Conservation (phyloP, 2,113 vertebrate species). For the Ageneiosus marmoratus region DNA sequence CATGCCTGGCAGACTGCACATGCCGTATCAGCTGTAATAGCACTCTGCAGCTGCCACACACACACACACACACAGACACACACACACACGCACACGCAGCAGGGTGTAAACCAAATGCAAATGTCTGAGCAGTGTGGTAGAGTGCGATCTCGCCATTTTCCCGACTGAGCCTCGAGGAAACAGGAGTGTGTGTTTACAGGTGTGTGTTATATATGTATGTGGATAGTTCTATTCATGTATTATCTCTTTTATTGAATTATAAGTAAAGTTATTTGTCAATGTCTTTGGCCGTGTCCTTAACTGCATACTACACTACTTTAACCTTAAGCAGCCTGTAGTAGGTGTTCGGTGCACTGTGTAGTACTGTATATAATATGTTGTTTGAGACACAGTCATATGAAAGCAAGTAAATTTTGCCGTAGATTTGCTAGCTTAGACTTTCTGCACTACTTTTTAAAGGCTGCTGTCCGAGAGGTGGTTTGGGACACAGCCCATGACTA, state of each 20-base stretch:
- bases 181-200: slow-evolving; percentile 19
- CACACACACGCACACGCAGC: slow-evolving; percentile 28
- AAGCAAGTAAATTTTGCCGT: not conserved
- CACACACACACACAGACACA: slow-evolving; percentile 32
- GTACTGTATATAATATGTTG: not conserved
- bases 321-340: not conserved
- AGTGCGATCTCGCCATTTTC: not conserved
- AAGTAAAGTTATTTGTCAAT: not conserved
- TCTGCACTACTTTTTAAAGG: not conserved
- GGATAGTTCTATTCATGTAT: not conserved
- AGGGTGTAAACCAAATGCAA: slow-evolving; percentile 43
- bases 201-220: not conserved
- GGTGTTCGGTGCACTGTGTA: not conserved
- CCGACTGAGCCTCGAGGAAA: slow-evolving; percentile 13
- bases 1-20: slow-evolving; percentile 21
- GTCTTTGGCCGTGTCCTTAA: not conserved
- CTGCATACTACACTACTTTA: not conserved
- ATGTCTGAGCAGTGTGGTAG: slow-evolving; percentile 15
- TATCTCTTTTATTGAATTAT: not conserved
- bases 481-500: not conserved
- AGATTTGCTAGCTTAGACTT: not conserved
- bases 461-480: not conserved
- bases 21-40: slow-evolving; percentile 37
- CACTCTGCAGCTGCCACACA: slow-evolving; percentile 27
- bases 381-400: not conserved